Conservation (phyloP, 2,113 vertebrate genomes). For the Junco hyemalis region DNA sequence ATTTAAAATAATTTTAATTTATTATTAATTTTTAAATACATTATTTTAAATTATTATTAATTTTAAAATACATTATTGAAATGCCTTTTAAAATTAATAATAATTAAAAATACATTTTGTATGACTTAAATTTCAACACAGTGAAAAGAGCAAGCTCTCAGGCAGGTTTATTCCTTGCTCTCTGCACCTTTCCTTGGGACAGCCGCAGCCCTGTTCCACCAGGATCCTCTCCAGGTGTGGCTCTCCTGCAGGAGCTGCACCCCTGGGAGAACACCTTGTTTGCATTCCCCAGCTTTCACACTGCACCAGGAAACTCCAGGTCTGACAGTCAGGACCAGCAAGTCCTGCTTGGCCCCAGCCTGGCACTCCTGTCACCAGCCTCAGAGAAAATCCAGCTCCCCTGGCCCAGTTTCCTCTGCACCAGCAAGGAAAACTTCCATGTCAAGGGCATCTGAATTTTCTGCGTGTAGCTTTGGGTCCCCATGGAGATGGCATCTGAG, state of each 20-base stretch:
- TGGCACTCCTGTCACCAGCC: background rate
- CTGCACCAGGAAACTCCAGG: background rate
- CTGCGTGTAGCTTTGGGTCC: background rate
- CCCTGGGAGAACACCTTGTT: background rate
- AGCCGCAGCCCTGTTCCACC: fast-evolving
- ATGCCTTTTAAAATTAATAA: background rate
- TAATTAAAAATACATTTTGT: background rate
- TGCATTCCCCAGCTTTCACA: background rate
- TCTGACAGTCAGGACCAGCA: background rate
- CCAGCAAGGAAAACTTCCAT: background rate
- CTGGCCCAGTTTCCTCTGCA: slow-evolving; percentile 20
- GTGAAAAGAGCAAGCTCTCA: background rate
- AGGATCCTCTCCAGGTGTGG: background rate
- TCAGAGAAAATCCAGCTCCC: background rate
- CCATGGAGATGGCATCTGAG: background rate
- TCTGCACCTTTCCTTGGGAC: background rate
- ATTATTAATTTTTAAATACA: too few species aligned
- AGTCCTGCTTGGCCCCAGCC: background rate
- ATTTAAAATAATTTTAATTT: too few species aligned
- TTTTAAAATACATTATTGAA: background rate
- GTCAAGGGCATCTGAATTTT: slow-evolving; percentile 24
- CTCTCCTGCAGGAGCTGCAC: background rate
- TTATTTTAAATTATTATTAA: too few species aligned
- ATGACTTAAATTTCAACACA: fast-evolving
- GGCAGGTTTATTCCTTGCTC: background rate